Evolutionary conservation across 2,888 invertebrate genomes (phyloP), one percentile per base, ranked within the genome.

Genomic region (Pseudococcus viburni): DNA sequence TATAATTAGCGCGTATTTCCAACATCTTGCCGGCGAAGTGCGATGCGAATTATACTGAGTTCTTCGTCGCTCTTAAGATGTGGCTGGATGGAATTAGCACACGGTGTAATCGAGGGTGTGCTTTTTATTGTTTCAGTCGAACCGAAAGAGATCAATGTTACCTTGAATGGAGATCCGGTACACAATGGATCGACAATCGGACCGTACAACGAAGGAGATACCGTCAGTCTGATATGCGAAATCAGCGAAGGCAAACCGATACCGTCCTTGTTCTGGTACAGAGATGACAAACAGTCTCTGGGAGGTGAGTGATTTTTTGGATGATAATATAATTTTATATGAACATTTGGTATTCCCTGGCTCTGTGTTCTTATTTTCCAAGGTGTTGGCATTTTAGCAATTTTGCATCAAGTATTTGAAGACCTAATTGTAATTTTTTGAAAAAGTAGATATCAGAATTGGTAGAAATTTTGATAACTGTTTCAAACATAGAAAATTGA

Each of bases 251-350:
- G 97, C 83, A 96, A 96, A 90, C 98, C 98, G 0, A 95, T 95
- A 90, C 97, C 98, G 1, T 94, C 94, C 90, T 95, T 98, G 89
- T 94, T 94, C 89, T 98, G 97, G 97, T 96, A 94, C 93, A 96
- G 96, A 91, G 46, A 87, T 51, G 22, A 59, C 11, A 77, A 77
- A 17, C 55, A 55, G 6, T 17, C 55, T 4, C n/a, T n/a, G n/a
- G 12, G 5, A 11, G 55, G 55, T 55, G 55, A 55, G 55, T 55
- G 15, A 39, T 39, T 6, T 17, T 17, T 55, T 4, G n/a, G n/a
- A n/a, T 55, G 11, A 12, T 48, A 48, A 17, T 17, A 4, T 55
- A 17, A 9, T 55, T 55, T 55, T 17, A 55, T 55, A 17, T 55
- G 3, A 17, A 17, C 17, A n/a, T n/a, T n/a, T n/a, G n/a, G n/a